Evolutionary conservation across 1,140 invertebrate species (phyloP).

Genomic region (Cotesia chilonis): DNA sequence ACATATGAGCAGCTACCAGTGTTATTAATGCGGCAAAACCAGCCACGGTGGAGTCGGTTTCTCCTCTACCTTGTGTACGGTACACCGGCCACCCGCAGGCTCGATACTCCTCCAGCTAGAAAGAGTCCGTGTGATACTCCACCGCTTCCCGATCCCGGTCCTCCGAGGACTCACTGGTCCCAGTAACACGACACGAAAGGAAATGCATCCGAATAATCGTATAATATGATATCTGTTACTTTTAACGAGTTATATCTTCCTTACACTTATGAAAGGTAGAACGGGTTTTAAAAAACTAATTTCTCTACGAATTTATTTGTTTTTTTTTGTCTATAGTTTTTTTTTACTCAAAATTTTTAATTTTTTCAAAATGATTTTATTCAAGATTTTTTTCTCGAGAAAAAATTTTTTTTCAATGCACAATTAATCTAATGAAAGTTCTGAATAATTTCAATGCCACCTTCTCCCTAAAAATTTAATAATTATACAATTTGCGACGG

Average conservation of each 20-base stretch:
- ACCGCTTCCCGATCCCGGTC: background rate
- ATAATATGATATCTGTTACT: too few species aligned
- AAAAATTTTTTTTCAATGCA: too few species aligned
- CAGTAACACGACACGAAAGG: conserved; percentile 56
- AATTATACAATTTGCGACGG: too few species aligned
- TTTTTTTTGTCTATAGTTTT: too few species aligned
- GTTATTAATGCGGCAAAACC: conserved; percentile 61
- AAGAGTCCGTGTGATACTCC: background rate
- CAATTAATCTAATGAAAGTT: too few species aligned
- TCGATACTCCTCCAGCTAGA: conserved; percentile 36
- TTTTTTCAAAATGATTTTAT: too few species aligned
- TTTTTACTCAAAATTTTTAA: too few species aligned
- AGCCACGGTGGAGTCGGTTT: conserved; percentile 55
- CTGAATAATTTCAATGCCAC: too few species aligned
- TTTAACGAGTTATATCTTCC: conserved; percentile 57
- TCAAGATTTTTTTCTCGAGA: too few species aligned
- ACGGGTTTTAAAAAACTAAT: background rate
- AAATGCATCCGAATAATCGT: conserved; percentile 39
- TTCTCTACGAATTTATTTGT: background rate
- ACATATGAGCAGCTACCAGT: conserved; percentile 66
- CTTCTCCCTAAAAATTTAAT: too few species aligned
- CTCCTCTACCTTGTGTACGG: conserved; percentile 47
- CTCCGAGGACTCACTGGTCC: conserved; percentile 14
- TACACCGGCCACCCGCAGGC: conserved; percentile 56
- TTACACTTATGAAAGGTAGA: conserved; percentile 22